Base-by-base conservation (phyloP, 2,888 invertebrate species). In the Agriopis aurantiaria region DNA sequence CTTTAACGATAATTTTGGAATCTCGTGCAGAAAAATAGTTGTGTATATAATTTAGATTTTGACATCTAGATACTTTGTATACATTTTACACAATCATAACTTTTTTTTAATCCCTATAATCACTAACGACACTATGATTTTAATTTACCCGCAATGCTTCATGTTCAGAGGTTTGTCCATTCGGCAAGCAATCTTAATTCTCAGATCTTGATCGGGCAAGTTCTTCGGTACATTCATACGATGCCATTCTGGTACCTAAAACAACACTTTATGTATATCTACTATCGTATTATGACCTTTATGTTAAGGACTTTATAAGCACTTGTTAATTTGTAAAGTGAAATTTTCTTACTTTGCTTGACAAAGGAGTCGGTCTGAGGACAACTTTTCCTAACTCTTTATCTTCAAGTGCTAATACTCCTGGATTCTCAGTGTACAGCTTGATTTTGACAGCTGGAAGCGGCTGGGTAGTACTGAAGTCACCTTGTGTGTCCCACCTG, bases 401-500 rank as follows among this genome's bases (percentile, higher is more conserved):
- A 88, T 99, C 99, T 93, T 99, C 99, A 68, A 99, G 95, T n/a
- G 99, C 98, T 62, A 99, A 94, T 95, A 99, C 98, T 65, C 98
- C 98, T 33, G 99, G 98, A 88, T 99, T 99, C 93, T 99, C 99
- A 0, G 99, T 99, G 89, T 98, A 99, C 46, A 99, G 93, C 91
- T 99, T 99, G 6, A 99, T 98, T 95, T 99, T 99, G 14, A 99
- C 99, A 23, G 98, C 96, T 55, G 99, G 99, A 74, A 99, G 95
- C 1, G 99, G 98, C 89, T 99, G 99, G 72, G 98, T 99, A 65
- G 99, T 99, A 79, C 98, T 98, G 92, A 99, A 99, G 93, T 99
- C 99, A 65, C 99, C 99, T 95, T 99, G 99, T 0, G 99, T 99
- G 87, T 99, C 99, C 99, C 99, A 99, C 96, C 98, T 98, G 71